Conservation (phyloP, 2,797 vertebrate genomes). For the Mormyrops attenuatus region DNA sequence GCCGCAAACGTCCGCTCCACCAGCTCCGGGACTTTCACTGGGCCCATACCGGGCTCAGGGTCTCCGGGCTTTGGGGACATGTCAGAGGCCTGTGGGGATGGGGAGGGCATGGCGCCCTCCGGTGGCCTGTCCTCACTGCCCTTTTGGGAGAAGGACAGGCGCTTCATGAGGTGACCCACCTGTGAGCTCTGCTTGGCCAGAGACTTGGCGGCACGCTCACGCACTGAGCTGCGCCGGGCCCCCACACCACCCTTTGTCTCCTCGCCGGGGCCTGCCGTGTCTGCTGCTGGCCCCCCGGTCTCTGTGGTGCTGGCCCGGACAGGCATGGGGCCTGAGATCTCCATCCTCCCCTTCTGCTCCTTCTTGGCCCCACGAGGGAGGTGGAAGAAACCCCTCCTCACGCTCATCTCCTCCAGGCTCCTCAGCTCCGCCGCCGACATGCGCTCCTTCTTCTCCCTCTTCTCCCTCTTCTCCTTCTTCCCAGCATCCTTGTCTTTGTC, state of each 20-base stretch:
- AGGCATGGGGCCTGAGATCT: constrained; percentile 94
- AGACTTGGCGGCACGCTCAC: constrained; percentile 84
- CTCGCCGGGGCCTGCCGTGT: constrained; percentile 84
- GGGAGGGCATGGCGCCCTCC: constrained; percentile 79
- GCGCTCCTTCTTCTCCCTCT: constrained; percentile 65
- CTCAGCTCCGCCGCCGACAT: constrained; percentile 69
- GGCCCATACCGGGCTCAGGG: background rate
- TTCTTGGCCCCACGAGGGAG: constrained; percentile 84
- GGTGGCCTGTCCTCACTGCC: constrained; percentile 89
- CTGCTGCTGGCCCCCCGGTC: constrained; percentile 76
- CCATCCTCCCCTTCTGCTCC: constrained; percentile 80
- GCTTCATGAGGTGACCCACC: constrained; percentile 87
- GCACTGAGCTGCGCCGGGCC: constrained; percentile 77
- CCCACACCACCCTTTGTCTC: constrained; percentile 74
- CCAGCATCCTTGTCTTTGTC: constrained; percentile 58
- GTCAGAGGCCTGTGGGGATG: constrained; percentile 79
- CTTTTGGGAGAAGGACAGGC: constrained; percentile 90
- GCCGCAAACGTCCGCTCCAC: constrained; percentile 75
- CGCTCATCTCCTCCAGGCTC: constrained; percentile 90
- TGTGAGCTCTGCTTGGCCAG: constrained; percentile 90
- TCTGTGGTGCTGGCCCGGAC: constrained; percentile 93
- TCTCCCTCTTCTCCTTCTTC: constrained; percentile 63
- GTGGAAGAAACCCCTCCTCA: constrained; percentile 92
- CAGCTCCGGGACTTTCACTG: constrained; percentile 66
- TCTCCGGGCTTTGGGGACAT: constrained; percentile 61